Conservation (phyloP, 2,888 invertebrate genomes). For the Drosophila suboccidentalis region DNA sequence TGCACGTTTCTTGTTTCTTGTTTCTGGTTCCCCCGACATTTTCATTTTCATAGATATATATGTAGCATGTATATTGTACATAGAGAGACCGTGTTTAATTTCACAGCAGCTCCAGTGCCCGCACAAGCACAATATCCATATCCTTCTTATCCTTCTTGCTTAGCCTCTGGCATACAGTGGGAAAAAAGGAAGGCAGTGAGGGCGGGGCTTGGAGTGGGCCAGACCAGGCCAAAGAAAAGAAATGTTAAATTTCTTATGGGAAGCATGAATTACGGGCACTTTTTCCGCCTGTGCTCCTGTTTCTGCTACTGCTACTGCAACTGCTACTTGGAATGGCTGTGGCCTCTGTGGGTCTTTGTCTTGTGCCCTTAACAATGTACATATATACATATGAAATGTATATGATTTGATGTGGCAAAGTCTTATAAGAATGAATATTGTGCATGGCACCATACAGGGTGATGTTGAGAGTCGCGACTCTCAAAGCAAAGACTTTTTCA, state of each 20-base stretch:
- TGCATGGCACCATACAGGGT: constrained; percentile 53
- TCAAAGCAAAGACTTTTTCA: background rate
- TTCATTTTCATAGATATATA: constrained; percentile 11
- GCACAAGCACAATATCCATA: constrained; percentile 45
- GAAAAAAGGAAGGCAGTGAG: background rate
- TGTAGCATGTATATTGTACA: background rate
- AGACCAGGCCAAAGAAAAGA: constrained; percentile 57
- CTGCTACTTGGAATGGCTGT: constrained; percentile 35
- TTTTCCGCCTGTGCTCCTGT: constrained; percentile 39
- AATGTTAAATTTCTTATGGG: constrained; percentile 75
- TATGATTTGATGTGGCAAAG: constrained; percentile 50
- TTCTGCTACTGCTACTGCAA: constrained; percentile 25
- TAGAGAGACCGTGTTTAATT: constrained; percentile 60
- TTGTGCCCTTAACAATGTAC: constrained; percentile 61
- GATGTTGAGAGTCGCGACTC: background rate
- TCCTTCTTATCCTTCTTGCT: constrained; percentile 67
- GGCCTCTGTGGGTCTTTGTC: constrained; percentile 39
- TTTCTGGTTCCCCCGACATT: constrained; percentile 8
- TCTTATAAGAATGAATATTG: constrained; percentile 43
- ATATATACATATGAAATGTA: constrained; percentile 37
- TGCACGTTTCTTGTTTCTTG: constrained; percentile 71
- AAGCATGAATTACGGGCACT: constrained; percentile 68
- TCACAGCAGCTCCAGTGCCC: constrained; percentile 48
- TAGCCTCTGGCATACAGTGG: constrained; percentile 43
- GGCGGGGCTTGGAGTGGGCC: constrained; percentile 7